Evolutionary conservation across 2,888 invertebrate species (phyloP).

Genomic region (Cremastinae sp.): DNA sequence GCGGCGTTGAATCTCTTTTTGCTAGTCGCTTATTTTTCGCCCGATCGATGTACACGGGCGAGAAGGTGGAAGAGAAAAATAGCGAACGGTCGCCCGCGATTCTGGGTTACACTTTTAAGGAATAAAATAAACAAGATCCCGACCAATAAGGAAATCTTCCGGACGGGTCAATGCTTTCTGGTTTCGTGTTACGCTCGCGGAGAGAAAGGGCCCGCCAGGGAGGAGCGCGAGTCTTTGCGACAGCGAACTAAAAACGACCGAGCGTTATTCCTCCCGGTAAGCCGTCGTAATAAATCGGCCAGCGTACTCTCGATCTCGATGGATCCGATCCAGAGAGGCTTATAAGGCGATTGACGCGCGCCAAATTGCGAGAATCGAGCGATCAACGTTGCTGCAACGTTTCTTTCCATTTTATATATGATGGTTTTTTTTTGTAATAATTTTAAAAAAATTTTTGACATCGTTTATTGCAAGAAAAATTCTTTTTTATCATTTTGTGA

Average conservation of each 20-base stretch:
- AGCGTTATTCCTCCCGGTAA: conserved; percentile 14
- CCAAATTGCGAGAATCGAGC: background rate
- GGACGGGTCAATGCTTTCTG: conserved; percentile 78
- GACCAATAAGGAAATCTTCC: conserved; percentile 77
- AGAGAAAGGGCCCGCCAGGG: conserved; percentile 27
- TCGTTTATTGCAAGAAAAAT: background rate
- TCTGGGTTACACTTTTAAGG: conserved; percentile 58
- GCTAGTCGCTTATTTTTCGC: background rate
- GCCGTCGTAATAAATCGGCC: conserved; percentile 55
- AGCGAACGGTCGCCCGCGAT: background rate
- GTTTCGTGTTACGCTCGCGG: conserved; percentile 73
- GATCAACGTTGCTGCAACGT: background rate
- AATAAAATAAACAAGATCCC: conserved; percentile 72
- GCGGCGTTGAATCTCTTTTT: too few relatives aligned
- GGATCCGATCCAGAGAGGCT: conserved; percentile 40
- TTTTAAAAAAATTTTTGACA: background rate
- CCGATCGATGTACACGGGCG: background rate
- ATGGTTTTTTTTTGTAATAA: background rate
- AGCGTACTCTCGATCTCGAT: conserved; percentile 62
- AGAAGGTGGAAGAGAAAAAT: too few relatives aligned
- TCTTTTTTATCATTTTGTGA: conserved; percentile 42
- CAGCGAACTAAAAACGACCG: conserved; percentile 21
- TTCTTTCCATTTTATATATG: background rate
- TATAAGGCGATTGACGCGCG: conserved; percentile 15
- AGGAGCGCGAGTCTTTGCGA: conserved; percentile 5